A percentile compares a stretch with the other conserved stretches of the same genome.
These are phyloP conservation scores for Gerris buenoi DNA, from an alignment of 1,140 invertebrate genomes.

Conservation along the genomic window DNA sequence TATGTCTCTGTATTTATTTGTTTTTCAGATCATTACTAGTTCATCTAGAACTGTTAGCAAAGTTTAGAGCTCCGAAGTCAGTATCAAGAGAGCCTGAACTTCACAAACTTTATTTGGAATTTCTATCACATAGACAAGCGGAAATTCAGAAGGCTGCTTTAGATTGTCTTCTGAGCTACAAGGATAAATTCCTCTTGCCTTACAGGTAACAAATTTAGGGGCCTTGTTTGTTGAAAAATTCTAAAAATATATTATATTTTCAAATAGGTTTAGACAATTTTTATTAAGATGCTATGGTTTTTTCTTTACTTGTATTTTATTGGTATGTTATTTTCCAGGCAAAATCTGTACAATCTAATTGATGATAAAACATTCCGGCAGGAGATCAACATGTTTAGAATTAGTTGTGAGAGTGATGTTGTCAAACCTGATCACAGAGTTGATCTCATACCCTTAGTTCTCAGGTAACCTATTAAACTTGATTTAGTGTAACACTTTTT, in stretches of 20 bases:
- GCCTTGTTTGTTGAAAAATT: no score
- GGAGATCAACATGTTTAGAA: slow-evolving; percentile 60
- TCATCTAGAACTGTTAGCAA: slow-evolving; percentile 58
- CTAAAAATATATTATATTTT: no score
- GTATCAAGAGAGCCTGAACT: slow-evolving; percentile 60
- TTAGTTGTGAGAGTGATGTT: slow-evolving; percentile 48
- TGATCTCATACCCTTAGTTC: slow-evolving; percentile 59
- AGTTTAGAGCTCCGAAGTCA: slow-evolving; percentile 63
- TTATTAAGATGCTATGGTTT: no score
- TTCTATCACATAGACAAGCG: slow-evolving; percentile 59
- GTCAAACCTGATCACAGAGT: slow-evolving; percentile 56
- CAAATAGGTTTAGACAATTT: no score
- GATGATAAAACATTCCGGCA: slow-evolving; percentile 78
- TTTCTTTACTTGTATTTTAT: neutral
- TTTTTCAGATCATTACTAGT: slow-evolving; percentile 47
- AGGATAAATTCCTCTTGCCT: slow-evolving; percentile 52
- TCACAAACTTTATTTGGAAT: slow-evolving; percentile 54
- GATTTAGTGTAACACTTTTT: no score
- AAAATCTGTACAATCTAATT: slow-evolving; percentile 56
- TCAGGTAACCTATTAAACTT: no score
- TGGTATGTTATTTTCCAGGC: slow-evolving; percentile 21
- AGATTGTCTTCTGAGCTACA: slow-evolving; percentile 72
- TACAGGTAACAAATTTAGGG: no score
- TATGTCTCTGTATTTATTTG: no score
- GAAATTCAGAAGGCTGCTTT: slow-evolving; percentile 69